Percentiles rank a stretch among this genome's conserved stretches.
Evolutionary conservation across 2,797 vertebrate genomes (phyloP).

Genomic region (Falco rusticolus): DNA sequence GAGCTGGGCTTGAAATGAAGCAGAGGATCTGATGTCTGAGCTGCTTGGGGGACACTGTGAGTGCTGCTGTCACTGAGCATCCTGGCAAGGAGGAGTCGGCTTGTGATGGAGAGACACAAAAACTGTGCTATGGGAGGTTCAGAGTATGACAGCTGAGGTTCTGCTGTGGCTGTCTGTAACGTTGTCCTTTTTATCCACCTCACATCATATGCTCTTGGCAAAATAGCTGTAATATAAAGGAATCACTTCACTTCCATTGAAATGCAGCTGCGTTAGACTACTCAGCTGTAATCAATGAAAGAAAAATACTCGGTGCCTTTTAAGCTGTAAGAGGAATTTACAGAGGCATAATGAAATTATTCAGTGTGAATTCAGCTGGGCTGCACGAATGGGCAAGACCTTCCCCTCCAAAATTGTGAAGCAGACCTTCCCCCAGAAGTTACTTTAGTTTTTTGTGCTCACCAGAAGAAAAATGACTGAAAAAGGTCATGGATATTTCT

Average conservation of each 20-base stretch:
- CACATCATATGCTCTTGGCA: slow-evolving; percentile 43
- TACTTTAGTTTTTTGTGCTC: neutral
- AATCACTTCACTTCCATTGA: slow-evolving; percentile 36
- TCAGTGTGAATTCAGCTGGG: slow-evolving; percentile 53
- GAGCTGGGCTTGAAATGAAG: neutral
- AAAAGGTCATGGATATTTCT: slow-evolving; percentile 26
- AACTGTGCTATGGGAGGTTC: neutral
- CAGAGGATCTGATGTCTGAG: neutral
- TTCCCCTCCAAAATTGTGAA: neutral
- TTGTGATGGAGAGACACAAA: neutral
- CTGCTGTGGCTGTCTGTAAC: slow-evolving; percentile 4
- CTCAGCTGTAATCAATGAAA: slow-evolving; percentile 46
- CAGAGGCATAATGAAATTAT: slow-evolving; percentile 41
- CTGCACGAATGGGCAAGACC: neutral
- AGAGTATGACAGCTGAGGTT: neutral
- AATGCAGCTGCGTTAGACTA: slow-evolving; percentile 46
- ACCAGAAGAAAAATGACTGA: neutral
- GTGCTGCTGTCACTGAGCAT: neutral
- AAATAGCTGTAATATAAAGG: slow-evolving; percentile 23
- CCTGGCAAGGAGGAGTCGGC: neutral
- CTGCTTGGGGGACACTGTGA: neutral
- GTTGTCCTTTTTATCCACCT: slow-evolving; percentile 49
- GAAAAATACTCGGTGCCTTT: slow-evolving; percentile 30
- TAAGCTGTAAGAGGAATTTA: slow-evolving; percentile 45
- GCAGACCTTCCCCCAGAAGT: slow-evolving; percentile 17